Percentiles rank a stretch among this genome's conserved stretches.
phyloP scores from a whole-genome alignment of 2,113 vertebrate species.

The Pandion haliaetus region DNA sequence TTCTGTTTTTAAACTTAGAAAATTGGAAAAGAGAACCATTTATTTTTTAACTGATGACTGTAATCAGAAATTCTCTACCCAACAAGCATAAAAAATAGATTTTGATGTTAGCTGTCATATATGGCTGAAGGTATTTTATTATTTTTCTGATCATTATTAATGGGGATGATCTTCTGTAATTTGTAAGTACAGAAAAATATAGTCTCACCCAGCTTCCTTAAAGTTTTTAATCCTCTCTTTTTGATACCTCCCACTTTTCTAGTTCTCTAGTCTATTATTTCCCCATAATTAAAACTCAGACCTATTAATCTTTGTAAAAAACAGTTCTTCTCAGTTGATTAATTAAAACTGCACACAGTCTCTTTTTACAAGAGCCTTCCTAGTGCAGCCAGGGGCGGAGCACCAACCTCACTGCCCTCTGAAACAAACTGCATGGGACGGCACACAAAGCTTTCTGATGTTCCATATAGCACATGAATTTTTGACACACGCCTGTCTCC shows the following conservation, averaged over 20 bases:
- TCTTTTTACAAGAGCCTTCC: accelerated
- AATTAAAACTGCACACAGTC: background rate
- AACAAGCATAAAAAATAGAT: conserved; percentile 46
- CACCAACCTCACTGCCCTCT: background rate
- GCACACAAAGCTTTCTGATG: accelerated
- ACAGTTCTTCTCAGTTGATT: background rate
- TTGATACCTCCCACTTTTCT: background rate
- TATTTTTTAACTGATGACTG: background rate
- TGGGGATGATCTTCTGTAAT: conserved; percentile 11
- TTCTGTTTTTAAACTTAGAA: conserved; percentile 20
- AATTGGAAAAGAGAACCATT: background rate
- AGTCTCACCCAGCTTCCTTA: background rate
- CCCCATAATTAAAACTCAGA: conserved; percentile 3
- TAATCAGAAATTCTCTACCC: conserved; percentile 61
- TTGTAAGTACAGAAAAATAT: background rate
- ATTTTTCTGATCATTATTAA: conserved; percentile 49
- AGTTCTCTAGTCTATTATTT: background rate
- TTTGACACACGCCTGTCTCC: accelerated
- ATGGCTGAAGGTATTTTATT: background rate
- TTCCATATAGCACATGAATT: accelerated
- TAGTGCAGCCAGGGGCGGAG: accelerated
- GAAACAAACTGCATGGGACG: accelerated
- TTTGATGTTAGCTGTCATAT: conserved; percentile 9
- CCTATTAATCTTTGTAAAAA: conserved; percentile 9
- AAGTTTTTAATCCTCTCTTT: conserved; percentile 15